Evolutionary conservation across 2,113 vertebrate species (phyloP).

Genomic region (Leuciscus idus): DNA sequence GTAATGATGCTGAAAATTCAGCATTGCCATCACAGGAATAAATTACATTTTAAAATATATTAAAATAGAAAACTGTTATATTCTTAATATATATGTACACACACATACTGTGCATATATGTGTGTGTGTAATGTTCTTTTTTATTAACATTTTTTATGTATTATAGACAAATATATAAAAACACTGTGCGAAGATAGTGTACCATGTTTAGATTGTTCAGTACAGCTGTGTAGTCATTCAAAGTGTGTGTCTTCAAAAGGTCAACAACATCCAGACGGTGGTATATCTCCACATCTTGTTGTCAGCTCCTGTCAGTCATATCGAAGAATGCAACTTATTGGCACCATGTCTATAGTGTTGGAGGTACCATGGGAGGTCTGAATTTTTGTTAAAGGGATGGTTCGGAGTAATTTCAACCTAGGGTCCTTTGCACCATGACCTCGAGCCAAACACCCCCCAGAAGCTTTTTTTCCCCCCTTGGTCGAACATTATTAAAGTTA

Average conservation of each 20-base stretch:
- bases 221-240: background rate
- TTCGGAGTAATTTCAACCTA: too few species aligned
- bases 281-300: background rate
- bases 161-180: background rate
- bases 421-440: too few species aligned
- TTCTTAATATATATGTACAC: too few species aligned
- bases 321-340: background rate
- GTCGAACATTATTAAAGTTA: too few species aligned
- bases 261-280: background rate
- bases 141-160: background rate
- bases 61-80: too few species aligned
- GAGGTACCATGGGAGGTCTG: slow-evolving; percentile 26
- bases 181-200: background rate
- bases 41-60: too few species aligned
- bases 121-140: too few species aligned
- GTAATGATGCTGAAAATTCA: too few species aligned
- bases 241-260: background rate
- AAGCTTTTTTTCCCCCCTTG: too few species aligned
- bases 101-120: too few species aligned
- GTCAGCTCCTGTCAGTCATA: background rate
- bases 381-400: background rate
- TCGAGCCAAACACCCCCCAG: too few species aligned
- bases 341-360: background rate
- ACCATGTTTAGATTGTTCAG: background rate
- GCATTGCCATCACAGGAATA: too few species aligned